A percentile compares a stretch with the other conserved stretches of the same genome.
Conservation (phyloP, 2,113 vertebrate species). For the Thomomys bottae region DNA sequence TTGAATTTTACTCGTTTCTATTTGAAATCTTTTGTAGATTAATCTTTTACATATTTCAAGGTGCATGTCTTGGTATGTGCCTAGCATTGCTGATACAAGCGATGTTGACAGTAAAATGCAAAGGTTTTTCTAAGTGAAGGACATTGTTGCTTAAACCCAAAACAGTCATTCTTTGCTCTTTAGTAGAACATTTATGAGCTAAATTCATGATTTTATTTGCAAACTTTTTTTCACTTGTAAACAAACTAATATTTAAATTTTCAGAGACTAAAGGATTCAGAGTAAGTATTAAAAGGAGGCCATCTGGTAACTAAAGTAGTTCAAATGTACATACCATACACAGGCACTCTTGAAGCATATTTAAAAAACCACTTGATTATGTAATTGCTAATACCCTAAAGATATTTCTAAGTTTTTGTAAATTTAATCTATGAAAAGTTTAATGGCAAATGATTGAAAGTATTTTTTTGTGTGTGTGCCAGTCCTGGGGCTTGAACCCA, state of each 20-base stretch:
- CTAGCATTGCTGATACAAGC: constrained; percentile 49
- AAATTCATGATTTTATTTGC: not conserved
- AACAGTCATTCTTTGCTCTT: constrained; percentile 1
- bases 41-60: not conserved
- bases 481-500: too few species aligned
- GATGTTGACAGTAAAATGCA: constrained; percentile 25
- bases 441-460: too few species aligned
- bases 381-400: constrained; percentile 8
- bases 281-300: constrained; percentile 16
- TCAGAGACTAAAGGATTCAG: not conserved
- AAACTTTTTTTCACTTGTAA: constrained; percentile 20
- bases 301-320: not conserved
- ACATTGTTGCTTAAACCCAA: constrained; percentile 20
- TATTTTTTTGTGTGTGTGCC: too few species aligned
- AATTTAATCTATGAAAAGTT: constrained; percentile 31
- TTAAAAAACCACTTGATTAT: constrained; percentile 8
- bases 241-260: constrained; percentile 9
- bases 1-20: not conserved
- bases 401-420: not conserved
- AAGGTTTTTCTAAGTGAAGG: constrained; percentile 11
- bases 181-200: not conserved
- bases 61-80: constrained; percentile 17
- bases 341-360: too few species aligned
- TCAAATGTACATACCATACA: not conserved
- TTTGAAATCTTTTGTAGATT: constrained; percentile 15